Conservation (phyloP, 2,113 vertebrate genomes). For the Bos javanicus region DNA sequence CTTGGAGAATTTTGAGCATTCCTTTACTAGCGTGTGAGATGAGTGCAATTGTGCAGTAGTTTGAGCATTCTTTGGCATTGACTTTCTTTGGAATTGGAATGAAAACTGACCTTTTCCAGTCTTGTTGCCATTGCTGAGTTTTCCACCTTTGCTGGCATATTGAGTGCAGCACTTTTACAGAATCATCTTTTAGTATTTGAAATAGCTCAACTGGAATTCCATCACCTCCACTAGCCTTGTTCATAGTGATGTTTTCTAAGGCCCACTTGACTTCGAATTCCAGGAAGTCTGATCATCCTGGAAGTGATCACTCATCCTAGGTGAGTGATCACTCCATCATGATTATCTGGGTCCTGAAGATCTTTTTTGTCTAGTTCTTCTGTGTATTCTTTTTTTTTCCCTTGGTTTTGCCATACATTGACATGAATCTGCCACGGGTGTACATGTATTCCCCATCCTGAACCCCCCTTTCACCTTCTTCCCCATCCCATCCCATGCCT, state of each 20-base stretch:
- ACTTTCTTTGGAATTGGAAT: neutral
- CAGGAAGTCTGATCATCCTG: neutral
- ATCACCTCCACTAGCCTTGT: neutral
- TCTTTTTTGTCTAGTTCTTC: neutral
- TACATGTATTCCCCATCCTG: neutral
- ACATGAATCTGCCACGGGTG: fast-evolving
- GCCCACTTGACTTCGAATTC: neutral
- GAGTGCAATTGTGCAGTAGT: neutral
- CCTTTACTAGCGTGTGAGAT: neutral
- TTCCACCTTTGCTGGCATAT: neutral
- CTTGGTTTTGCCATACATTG: neutral
- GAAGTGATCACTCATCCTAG: neutral
- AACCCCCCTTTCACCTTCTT: neutral
- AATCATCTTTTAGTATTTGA: neutral
- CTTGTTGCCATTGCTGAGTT: neutral
- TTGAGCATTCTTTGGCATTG: neutral
- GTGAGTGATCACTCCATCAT: neutral
- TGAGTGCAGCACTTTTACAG: neutral
- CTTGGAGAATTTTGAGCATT: neutral
- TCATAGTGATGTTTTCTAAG: neutral
- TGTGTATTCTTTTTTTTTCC: neutral
- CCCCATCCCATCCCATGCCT: neutral
- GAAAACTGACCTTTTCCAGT: neutral
- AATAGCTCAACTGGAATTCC: neutral
- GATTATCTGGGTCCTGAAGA: neutral